phyloP scores from a whole-genome alignment of 2,888 invertebrate species.

The Odontomyia ornata region DNA sequence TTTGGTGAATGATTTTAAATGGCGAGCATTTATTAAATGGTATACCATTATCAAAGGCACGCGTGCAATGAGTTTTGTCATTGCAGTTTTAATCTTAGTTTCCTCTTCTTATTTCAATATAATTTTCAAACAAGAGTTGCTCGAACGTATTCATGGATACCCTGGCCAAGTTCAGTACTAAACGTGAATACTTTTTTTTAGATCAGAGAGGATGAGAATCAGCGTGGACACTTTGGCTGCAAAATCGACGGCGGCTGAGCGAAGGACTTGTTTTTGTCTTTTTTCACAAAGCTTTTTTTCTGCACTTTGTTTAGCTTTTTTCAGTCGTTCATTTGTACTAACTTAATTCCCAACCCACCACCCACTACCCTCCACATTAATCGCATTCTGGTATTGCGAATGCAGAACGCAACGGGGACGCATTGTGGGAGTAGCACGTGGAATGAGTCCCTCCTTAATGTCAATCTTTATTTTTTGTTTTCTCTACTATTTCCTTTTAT shows the following conservation, averaged over 20 bases:
- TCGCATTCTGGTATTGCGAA: neutral
- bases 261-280: constrained; percentile 28
- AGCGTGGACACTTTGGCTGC: constrained; percentile 18
- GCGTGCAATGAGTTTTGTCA: no score
- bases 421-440: constrained; percentile 17
- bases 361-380: neutral
- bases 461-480: constrained; percentile 19
- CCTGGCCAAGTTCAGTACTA: constrained; percentile 9
- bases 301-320: constrained; percentile 42
- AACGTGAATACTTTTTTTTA: constrained; percentile 12
- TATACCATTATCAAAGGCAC: no score
- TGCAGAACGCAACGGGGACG: neutral
- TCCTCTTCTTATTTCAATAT: no score
- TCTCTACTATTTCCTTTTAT: constrained; percentile 36
- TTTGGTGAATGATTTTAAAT: no score
- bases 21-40: no score
- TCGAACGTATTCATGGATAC: no score
- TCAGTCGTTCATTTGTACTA: constrained; percentile 10
- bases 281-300: constrained; percentile 43
- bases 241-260: constrained; percentile 25
- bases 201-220: neutral
- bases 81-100: no score
- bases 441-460: neutral
- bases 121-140: no score
- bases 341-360: constrained; percentile 10